Base-by-base conservation (phyloP, 2,888 invertebrate species). In the Gryllus longicercus region DNA sequence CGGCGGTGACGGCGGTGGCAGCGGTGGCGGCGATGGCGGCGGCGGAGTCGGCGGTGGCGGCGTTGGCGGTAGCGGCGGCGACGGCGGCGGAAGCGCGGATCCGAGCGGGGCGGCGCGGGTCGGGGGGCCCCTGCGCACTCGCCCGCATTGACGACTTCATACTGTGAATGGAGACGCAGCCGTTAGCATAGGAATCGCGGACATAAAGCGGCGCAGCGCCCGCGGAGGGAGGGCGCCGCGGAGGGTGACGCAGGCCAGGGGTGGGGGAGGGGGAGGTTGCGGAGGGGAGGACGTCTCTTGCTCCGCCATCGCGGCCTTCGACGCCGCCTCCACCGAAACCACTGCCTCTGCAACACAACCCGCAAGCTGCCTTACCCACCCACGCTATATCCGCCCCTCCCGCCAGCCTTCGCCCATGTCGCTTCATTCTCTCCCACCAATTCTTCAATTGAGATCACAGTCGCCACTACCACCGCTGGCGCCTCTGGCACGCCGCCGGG, bases 101-200 rank as follows among this genome's bases (percentile, higher is more conserved):
- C 14, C n/a, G 16, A n/a, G 14, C n/a, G n/a, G 63, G n/a, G n/a
- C n/a, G n/a, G n/a, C 14, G 14, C 0, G 63, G 63, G 11, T 2
- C 16, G n/a, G 16, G 63, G 63, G 10, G 14, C 63, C 63, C 63
- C 63, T 18, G 14, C 63, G n/a, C 14, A 14, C 63, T 63, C 63
- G 14, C 63, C 14, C 63, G 63, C 63, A 63, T 63, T 63, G 63
- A 63, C 63, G 63, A 63, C 63, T 63, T 63, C n/a, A 63, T 63
- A 63, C 63, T n/a, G n/a, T 63, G 63, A 63, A 63, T 63, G 63
- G 63, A 63, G 63, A n/a, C 63, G 63, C 63, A n/a, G 63, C 63
- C 63, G 63, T 63, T 63, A 63, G 63, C 63, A 63, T 63, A 63
- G 16, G 63, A 63, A 63, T 63, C 63, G 63, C 63, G 63, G 63